A percentile compares a stretch with the other conserved stretches of the same genome.
phyloP scores from a whole-genome alignment of 1,140 invertebrate genomes.

The Cydia splendana region DNA sequence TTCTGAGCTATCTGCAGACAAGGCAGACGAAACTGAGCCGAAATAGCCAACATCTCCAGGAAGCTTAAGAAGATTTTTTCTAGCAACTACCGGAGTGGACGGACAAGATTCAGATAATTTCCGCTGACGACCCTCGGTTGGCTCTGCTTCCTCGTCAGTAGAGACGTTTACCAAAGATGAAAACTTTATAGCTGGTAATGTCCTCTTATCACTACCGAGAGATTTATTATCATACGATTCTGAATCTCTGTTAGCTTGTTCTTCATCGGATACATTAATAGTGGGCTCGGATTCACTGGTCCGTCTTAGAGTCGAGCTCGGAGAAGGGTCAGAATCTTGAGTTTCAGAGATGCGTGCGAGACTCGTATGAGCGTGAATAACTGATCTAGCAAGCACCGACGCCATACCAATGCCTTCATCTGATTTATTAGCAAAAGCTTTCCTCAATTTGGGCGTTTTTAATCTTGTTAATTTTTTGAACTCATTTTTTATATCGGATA shows the following conservation, averaged over 20 bases:
- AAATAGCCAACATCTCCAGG: constrained; percentile 67
- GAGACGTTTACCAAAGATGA: constrained; percentile 69
- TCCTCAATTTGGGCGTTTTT: constrained; percentile 79
- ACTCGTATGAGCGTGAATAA: constrained; percentile 82
- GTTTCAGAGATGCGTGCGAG: constrained; percentile 81
- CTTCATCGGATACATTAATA: constrained; percentile 55
- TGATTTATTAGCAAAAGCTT: constrained; percentile 75
- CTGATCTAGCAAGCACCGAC: constrained; percentile 82
- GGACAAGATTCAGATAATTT: constrained; percentile 75
- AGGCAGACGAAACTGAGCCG: constrained; percentile 69
- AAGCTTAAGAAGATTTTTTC: constrained; percentile 69
- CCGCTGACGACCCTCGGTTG: constrained; percentile 41
- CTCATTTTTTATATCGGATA: constrained; percentile 72
- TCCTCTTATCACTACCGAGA: constrained; percentile 39
- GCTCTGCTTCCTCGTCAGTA: constrained; percentile 41
- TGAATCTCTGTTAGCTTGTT: constrained; percentile 39
- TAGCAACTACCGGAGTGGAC: constrained; percentile 62
- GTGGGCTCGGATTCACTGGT: constrained; percentile 71
- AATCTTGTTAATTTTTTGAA: constrained; percentile 69
- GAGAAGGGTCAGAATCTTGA: constrained; percentile 77
- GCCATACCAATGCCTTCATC: constrained; percentile 83
- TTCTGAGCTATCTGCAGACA: constrained; percentile 74
- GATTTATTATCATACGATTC: constrained; percentile 32
- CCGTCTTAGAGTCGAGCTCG: constrained; percentile 66
- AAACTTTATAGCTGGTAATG: constrained; percentile 64